phyloP scores from a whole-genome alignment of 2,888 invertebrate genomes.

The Strigamia transsilvanica region DNA sequence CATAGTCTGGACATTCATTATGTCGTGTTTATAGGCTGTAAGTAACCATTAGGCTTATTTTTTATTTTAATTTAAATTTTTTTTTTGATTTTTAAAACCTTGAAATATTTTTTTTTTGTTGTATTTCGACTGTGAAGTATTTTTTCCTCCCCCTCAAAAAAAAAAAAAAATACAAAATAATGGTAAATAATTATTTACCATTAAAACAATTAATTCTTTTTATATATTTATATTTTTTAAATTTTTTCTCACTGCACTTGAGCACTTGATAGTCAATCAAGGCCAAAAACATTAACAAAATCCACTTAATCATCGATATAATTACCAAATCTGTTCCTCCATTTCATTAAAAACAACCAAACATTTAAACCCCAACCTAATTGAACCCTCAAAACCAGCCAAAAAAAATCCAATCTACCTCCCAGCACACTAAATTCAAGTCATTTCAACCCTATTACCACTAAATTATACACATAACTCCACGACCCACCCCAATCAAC shows the following conservation, averaged over 20 bases:
- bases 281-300: neutral
- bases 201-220: neutral
- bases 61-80: neutral
- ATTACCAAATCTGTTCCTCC: neutral
- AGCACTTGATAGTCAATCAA: neutral
- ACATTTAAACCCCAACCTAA: neutral
- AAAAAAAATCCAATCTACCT: no score
- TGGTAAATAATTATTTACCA: conserved; percentile 5
- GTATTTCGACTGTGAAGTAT: neutral
- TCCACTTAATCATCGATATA: neutral
- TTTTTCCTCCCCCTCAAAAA: neutral
- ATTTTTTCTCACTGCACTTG: neutral
- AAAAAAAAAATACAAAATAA: neutral
- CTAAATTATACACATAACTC: no score
- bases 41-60: neutral
- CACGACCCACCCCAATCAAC: neutral
- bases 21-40: neutral
- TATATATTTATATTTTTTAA: neutral
- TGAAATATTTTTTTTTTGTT: neutral
- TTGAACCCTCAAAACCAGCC: no score
- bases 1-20: neutral
- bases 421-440: no score
- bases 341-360: neutral
- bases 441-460: no score
- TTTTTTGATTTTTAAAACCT: neutral